Base-by-base conservation (phyloP, 2,113 vertebrate genomes). In the Chlorodrepanis virens region DNA sequence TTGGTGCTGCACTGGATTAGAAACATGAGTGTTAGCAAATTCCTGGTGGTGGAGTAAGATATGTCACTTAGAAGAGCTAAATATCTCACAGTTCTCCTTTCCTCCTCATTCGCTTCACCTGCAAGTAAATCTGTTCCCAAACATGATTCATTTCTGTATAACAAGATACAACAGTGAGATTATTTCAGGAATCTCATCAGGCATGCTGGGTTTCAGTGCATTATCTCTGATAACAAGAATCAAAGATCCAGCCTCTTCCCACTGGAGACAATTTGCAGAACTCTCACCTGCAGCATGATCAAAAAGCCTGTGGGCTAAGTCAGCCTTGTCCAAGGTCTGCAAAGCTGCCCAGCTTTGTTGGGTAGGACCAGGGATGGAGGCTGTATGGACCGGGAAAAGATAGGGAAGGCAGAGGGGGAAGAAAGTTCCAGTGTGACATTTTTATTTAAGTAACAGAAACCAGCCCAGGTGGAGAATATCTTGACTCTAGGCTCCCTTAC, bases 151-250 rank as follows among this genome's bases (percentile, higher is more conserved):
- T 90, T 96, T 96, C 94, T 93, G 85, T 83, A 79, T 29, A 93
- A 97, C 94, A 96, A 96, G 96, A 97, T 96, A 88, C 18, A 94
- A 70, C 63, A 77, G 39, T 5, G 63, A 97, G 94, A 97, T 97
- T 94, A 94, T 77, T 94, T 71, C 67, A 80, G 54, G 68, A 83
- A 86, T 72, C 54, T 86, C 94, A 83, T 92, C 90, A 82, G 65
- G 76, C 67, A 83, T 59, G 68, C 87, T 4, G 45, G 39, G 29
- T 85, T 83, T 57, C 59, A 69, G 12, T 35, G 39, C 18, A 14
- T 79, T 56, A 45, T 23, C 79, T 80, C 88, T 88, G 90, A 93
- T 95, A 96, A 90, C 28, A 80, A 69, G 90, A 95, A 76, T 83
- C 92, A 80, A 84, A 93, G 70, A 87, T 85, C 70, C 45, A 88